A percentile compares a stretch with the other conserved stretches of the same genome.
Evolutionary conservation across 2,113 vertebrate genomes (phyloP).

Genomic region (Lycocorax pyrrhopterus): DNA sequence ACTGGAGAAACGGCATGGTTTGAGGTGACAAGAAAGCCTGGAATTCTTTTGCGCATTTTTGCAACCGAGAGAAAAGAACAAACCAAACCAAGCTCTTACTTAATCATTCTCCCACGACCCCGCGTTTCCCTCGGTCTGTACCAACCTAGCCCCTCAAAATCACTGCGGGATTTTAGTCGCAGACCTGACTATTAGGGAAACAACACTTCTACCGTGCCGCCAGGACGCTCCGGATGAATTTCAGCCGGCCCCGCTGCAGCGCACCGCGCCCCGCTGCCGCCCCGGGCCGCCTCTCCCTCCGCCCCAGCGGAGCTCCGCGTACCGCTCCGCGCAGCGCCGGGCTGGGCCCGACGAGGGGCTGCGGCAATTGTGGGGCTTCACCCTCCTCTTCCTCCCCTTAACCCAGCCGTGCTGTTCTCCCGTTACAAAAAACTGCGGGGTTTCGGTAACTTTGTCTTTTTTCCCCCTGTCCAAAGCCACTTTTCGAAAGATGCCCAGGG

Average conservation of each 20-base stretch:
- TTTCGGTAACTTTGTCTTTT: fast-evolving
- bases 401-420: not conserved
- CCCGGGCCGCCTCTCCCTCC: not conserved
- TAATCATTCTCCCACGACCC: too few relatives aligned
- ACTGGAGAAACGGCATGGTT: not conserved
- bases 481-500: not conserved
- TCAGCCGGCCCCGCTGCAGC: not conserved
- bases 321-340: not conserved
- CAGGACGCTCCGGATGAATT: fast-evolving
- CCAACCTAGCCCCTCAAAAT: not conserved
- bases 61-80: not conserved
- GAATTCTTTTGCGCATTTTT: not conserved
- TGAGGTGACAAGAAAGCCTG: not conserved
- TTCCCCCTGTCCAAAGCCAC: fast-evolving
- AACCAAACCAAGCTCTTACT: not conserved
- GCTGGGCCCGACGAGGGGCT: not conserved
- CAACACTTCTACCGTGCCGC: not conserved
- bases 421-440: fast-evolving
- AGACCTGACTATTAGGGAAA: not conserved
- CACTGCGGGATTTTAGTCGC: not conserved
- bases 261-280: not conserved
- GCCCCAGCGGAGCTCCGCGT: not conserved
- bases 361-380: not conserved
- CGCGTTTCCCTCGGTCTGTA: not conserved
- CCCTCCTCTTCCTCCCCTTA: not conserved